Evolutionary conservation across 2,797 vertebrate genomes (phyloP), one percentile per base, ranked within the genome.

Genomic region (Triplophysa yarkandensis): DNA sequence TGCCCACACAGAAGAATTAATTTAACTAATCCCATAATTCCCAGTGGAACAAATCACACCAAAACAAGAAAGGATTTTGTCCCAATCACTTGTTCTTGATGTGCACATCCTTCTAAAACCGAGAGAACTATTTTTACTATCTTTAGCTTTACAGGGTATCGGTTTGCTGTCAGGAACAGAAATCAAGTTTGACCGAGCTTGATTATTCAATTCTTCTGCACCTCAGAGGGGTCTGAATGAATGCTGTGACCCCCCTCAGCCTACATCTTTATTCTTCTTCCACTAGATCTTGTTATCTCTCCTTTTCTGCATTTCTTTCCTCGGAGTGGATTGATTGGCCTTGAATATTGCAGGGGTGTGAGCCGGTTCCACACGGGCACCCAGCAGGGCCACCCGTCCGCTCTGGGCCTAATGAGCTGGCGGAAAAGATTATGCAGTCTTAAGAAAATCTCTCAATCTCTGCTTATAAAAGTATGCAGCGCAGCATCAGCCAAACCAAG

Each of bases 351-450:
- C 11, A 39, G 28, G 72, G 72, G 63, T 67, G 63, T 67, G 63
- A 48, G 63, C 54, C 55, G 44, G 28, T 50, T 60, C 30, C 21
- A 68, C 44, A 6, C 0, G 3, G 8, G 46, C 41, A 9, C 73
- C 23, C 73, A 75, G 73, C 73, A 30, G 72, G 52, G 61, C 67
- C 34, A 48, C 67, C 57, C 43, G 60, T 58, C 67, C 14, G 34
- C 77, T 71, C 25, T 36, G 54, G 48, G 43, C 44, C 57, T 79
- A 79, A 79, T 79, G 77, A 79, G 72, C 67, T 44, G 77, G 67
- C 67, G 58, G 30, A 67, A 58, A 68, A 66, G 67, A 79, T 79
- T 79, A 66, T 66, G 61, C 61, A 70, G 77, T 64, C 72, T 75
- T 58, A 79, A 61, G 52, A 68, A 65, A 74, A 74, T 41, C 68